Evolutionary conservation across 2,797 vertebrate genomes (phyloP).

Genomic region (Emydoidea blandingii): DNA sequence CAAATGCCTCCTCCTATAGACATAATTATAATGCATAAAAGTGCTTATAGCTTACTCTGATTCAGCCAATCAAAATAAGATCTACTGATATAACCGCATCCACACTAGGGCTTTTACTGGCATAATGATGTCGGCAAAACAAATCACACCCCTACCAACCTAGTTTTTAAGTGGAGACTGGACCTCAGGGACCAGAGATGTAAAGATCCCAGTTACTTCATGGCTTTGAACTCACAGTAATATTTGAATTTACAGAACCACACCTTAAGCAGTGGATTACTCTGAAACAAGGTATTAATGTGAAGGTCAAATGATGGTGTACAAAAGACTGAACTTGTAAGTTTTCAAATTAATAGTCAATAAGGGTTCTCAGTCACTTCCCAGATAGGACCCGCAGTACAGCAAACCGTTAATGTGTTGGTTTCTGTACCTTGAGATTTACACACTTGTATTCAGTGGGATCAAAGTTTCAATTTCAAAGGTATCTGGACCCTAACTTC

Average conservation of each 20-base stretch:
- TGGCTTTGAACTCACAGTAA: conserved; percentile 34
- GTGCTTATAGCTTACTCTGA: neutral
- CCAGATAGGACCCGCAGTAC: neutral
- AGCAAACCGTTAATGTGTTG: neutral
- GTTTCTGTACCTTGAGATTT: neutral
- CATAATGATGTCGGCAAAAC: neutral
- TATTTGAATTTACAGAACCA: neutral
- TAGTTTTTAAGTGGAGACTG: neutral
- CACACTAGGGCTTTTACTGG: neutral
- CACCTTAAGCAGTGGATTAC: conserved; percentile 7
- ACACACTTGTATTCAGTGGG: neutral
- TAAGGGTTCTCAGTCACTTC: neutral
- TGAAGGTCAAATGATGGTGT: neutral
- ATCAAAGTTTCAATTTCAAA: neutral
- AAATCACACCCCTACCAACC: neutral
- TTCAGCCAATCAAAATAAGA: neutral
- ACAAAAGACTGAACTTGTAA: neutral
- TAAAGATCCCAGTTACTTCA: conserved; percentile 26
- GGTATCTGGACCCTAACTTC: neutral
- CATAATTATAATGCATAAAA: neutral
- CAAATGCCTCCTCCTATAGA: neutral
- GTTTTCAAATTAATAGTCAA: neutral
- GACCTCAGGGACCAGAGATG: neutral
- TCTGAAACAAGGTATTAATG: neutral
- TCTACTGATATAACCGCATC: fast-evolving